phyloP scores from a whole-genome alignment of 1,140 invertebrate genomes.

The Paraescarpia echinospica region DNA sequence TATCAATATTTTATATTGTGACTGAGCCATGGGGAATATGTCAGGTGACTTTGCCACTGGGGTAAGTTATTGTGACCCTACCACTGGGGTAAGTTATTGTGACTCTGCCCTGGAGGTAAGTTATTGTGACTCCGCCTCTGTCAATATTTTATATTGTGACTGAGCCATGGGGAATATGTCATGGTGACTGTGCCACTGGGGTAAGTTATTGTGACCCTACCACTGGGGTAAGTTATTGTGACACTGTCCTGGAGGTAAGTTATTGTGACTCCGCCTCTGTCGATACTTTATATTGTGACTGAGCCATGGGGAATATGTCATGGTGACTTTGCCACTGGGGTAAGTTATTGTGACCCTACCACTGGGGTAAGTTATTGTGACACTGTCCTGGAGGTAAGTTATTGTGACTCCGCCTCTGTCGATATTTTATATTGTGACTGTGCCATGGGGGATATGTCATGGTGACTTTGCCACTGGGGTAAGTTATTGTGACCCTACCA shows the following conservation, averaged over 20 bases:
- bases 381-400: too few relatives aligned
- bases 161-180: not conserved
- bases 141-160: not conserved
- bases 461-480: too few relatives aligned
- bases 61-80: not conserved
- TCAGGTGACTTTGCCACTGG: not conserved
- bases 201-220: not conserved
- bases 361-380: too few relatives aligned
- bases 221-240: too few relatives aligned
- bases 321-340: not conserved
- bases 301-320: too few relatives aligned
- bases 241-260: too few relatives aligned
- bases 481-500: too few relatives aligned
- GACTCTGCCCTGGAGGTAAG: not conserved
- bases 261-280: too few relatives aligned
- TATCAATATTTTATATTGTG: not conserved
- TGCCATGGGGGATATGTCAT: too few relatives aligned
- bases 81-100: not conserved
- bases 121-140: not conserved
- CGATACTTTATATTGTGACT: too few relatives aligned
- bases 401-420: not conserved
- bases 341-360: not conserved
- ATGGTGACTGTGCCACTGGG: not conserved
- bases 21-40: not conserved
- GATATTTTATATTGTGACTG: too few relatives aligned